These are phyloP conservation scores for Cinara cedri DNA, from an alignment of 2,888 invertebrate species.

Conservation along the genomic window DNA sequence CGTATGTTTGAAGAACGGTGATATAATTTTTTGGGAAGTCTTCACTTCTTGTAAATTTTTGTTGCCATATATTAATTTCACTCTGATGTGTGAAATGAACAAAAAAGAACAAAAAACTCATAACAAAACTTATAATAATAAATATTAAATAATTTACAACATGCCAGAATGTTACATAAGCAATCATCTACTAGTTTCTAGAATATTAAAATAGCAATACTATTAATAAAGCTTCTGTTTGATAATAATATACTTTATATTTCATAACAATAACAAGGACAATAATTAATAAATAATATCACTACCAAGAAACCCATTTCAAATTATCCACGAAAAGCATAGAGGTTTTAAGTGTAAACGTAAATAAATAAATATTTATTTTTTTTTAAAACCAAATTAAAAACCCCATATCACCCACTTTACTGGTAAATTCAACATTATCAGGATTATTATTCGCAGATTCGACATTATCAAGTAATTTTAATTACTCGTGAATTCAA, in stretches of 20 bases:
- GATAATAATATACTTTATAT: slow-evolving; percentile 4
- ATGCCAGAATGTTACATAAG: no score
- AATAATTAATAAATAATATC: slow-evolving; percentile 1
- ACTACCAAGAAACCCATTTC: background rate
- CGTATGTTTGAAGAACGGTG: no score
- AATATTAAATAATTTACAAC: no score
- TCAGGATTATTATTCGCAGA: background rate
- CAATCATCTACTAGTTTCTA: no score
- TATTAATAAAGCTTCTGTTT: slow-evolving; percentile 8
- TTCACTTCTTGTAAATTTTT: no score
- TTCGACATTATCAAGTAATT: slow-evolving; percentile 5
- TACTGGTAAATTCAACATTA: background rate
- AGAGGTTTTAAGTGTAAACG: no score
- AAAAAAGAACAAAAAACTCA: no score
- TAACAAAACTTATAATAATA: no score
- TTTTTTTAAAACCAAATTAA: slow-evolving; percentile 16
- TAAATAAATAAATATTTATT: background rate
- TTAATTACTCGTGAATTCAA: background rate
- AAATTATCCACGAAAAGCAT: no score
- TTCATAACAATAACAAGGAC: background rate
- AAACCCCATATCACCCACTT: slow-evolving; percentile 12
- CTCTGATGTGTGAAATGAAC: no score
- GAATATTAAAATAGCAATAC: slow-evolving; percentile 6
- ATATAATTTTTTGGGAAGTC: no score
- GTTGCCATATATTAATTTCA: no score